Evolutionary conservation across 2,113 vertebrate genomes (phyloP).

Genomic region (Oncorhynchus clarkii): DNA sequence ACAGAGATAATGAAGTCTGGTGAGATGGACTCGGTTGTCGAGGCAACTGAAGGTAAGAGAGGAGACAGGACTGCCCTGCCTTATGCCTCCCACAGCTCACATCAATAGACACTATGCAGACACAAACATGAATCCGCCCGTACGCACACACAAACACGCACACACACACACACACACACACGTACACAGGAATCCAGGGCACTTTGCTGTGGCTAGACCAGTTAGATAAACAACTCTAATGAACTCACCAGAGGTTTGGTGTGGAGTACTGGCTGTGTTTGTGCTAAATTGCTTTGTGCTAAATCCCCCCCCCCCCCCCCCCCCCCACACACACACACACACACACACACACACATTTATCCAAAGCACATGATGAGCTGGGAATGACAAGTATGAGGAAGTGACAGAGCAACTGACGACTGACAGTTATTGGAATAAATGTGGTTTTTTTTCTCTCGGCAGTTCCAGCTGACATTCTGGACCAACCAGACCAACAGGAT

Average conservation of each 20-base stretch:
- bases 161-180: no score
- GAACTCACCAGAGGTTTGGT: slow-evolving; percentile 55
- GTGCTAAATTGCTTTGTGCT: background rate
- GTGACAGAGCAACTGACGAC: no score
- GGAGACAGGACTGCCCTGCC: no score
- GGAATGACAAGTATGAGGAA: no score
- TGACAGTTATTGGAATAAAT: background rate
- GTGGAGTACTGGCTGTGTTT: slow-evolving; percentile 8
- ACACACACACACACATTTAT: no score
- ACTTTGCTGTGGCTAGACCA: slow-evolving; percentile 62
- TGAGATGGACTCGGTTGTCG: background rate
- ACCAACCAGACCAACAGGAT: background rate
- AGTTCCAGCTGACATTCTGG: background rate
- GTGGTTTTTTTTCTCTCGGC: background rate
- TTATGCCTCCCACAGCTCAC: no score
- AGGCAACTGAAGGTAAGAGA: background rate
- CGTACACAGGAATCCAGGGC: slow-evolving; percentile 39
- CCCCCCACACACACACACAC: no score
- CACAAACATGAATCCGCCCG: no score
- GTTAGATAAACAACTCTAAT: slow-evolving; percentile 70
- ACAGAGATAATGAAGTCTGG: slow-evolving; percentile 5
- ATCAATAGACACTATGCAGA: no score
- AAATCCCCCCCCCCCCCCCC: no score
- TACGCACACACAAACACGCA: no score
- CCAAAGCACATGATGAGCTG: no score